phyloP scores from a whole-genome alignment of 2,888 invertebrate species.

The Neria commutata region DNA sequence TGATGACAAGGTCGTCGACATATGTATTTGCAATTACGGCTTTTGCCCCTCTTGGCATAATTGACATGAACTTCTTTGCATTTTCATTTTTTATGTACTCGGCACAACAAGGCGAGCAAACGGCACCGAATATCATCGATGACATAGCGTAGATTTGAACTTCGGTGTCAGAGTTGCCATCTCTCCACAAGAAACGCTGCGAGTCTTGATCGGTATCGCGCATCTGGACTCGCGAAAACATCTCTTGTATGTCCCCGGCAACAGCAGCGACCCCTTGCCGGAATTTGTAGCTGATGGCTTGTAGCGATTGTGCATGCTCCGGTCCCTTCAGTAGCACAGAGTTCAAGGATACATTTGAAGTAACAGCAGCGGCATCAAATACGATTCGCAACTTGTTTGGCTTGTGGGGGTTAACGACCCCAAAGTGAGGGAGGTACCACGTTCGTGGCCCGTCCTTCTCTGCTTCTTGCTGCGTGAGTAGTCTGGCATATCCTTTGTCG shows the following conservation, averaged over 20 bases:
- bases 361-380: conserved; percentile 41
- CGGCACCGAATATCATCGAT: too few species aligned
- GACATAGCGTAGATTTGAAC: too few species aligned
- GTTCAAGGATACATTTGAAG: conserved; percentile 34
- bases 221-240: conserved; percentile 45
- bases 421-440: background rate
- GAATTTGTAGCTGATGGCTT: conserved; percentile 40
- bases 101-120: too few species aligned
- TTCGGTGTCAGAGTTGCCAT: background rate
- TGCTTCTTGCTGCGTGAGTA: background rate
- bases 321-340: conserved; percentile 36
- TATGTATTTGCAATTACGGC: too few species aligned
- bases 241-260: conserved; percentile 44
- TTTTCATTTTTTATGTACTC: too few species aligned
- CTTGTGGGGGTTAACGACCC: conserved; percentile 30
- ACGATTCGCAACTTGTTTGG: conserved; percentile 39
- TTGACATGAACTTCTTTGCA: too few species aligned
- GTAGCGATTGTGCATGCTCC: conserved; percentile 36
- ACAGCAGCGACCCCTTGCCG: conserved; percentile 35
- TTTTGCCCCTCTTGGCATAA: too few species aligned
- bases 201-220: conserved; percentile 33
- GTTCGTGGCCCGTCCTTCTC: conserved; percentile 14
- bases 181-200: conserved; percentile 11
- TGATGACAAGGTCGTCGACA: conserved; percentile 23
- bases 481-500: conserved; percentile 5